Evolutionary conservation across 1,140 invertebrate genomes (phyloP).

Genomic region (Uloborus diversus): DNA sequence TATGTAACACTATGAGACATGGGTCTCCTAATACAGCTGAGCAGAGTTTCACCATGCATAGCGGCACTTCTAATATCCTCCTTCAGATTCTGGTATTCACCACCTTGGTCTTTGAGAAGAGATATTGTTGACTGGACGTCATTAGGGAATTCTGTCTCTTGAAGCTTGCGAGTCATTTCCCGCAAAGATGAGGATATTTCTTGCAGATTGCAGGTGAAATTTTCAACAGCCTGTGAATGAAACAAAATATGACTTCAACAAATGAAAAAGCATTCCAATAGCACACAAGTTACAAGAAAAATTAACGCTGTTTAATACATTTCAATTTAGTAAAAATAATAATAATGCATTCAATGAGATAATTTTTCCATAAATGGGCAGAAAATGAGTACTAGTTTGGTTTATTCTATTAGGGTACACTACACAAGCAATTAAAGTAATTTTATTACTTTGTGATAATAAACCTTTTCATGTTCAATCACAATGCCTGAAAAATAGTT

Average conservation of each 20-base stretch:
- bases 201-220: slow-evolving; percentile 89
- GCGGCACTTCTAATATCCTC: slow-evolving; percentile 83
- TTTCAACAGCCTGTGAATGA: slow-evolving; percentile 85
- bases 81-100: slow-evolving; percentile 75
- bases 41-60: slow-evolving; percentile 82
- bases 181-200: slow-evolving; percentile 85
- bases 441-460: too few species aligned
- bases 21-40: slow-evolving; percentile 74
- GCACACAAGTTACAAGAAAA: not conserved
- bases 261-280: not conserved
- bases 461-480: too few species aligned
- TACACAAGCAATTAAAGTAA: too few species aligned
- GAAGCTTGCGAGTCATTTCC: slow-evolving; percentile 83
- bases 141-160: slow-evolving; percentile 83
- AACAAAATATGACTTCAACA: too few species aligned
- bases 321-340: not conserved
- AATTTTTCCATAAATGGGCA: too few species aligned
- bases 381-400: too few species aligned
- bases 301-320: not conserved
- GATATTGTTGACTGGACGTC: slow-evolving; percentile 79
- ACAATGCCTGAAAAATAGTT: too few species aligned
- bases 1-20: slow-evolving; percentile 60
- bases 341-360: not conserved
- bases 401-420: too few species aligned
- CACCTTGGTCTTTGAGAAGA: slow-evolving; percentile 74